Evolutionary conservation across 2,113 vertebrate species (phyloP), one percentile per base, ranked within the genome.

Genomic region (Colistium nudipinnis): DNA sequence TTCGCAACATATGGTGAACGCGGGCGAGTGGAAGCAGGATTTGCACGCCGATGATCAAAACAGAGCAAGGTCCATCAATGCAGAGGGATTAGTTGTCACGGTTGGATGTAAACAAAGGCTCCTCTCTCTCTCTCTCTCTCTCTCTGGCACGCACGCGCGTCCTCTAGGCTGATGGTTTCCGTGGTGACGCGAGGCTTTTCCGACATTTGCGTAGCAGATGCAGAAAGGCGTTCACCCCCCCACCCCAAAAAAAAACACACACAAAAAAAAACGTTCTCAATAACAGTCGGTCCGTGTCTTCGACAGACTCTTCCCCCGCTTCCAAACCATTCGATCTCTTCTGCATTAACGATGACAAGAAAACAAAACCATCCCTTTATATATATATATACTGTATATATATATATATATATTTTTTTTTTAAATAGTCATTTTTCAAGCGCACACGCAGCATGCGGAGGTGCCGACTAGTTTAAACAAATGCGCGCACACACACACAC

Each of bases 181-280:
- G 89, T 90, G 85, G 88, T 78, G 65, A 88, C 13, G 4, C 41
- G 52, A 83, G 66, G 59, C 72, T 82, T 78, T 77, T 80, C n/a
- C 59, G 54, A 19, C 20, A 80, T 87, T 81, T 87, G 82, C 62
- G 80, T 72, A 79, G 75, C 69, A 80, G 68, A 75, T 48, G 73
- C 71, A 84, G 67, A 24, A 51, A 80, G 35, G 57, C 80, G 55
- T 86, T 79, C 68, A 74, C n/a, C n/a, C n/a, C n/a, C n/a, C n/a
- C n/a, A n/a, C n/a, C n/a, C n/a, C 33, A 70, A 81, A 85, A 80
- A 81, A 36, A 72, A 25, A 16, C 19, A 44, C 51, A 14, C 33
- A 24, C n/a, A 12, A 38, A 53, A 25, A 27, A 49, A 39, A 48
- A n/a, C n/a, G n/a, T n/a, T n/a, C 31, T 33, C 4, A 44, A 44